phyloP scores from a whole-genome alignment of 2,888 invertebrate species.

The Gryllus longicercus region DNA sequence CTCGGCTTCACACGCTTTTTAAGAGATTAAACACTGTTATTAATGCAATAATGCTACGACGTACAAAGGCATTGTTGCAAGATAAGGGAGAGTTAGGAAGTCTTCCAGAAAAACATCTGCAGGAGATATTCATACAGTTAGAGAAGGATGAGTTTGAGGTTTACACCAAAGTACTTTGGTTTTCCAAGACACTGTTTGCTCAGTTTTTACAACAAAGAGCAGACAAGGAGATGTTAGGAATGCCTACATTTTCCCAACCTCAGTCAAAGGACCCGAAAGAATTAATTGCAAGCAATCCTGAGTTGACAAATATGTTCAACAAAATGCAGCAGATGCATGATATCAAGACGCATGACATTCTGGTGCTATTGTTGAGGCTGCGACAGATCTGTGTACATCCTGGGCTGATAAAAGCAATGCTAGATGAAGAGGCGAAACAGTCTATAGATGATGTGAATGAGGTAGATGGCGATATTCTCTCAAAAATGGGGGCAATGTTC shows the following conservation, averaged over 20 bases:
- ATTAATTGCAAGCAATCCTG: no score
- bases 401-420: slow-evolving; percentile 65
- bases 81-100: slow-evolving; percentile 57
- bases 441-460: slow-evolving; percentile 48
- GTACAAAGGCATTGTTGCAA: slow-evolving; percentile 81
- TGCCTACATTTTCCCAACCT: no score
- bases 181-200: slow-evolving; percentile 65
- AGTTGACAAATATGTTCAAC: no score
- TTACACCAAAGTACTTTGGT: slow-evolving; percentile 64
- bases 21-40: slow-evolving; percentile 79
- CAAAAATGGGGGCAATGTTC: slow-evolving; percentile 61
- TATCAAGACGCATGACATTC: no score
- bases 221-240: no score
- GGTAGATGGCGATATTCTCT: slow-evolving; percentile 58
- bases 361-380: no score
- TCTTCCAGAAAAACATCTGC: slow-evolving; percentile 60
- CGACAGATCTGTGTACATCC: no score
- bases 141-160: slow-evolving; percentile 68
- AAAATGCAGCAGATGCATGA: no score
- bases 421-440: slow-evolving; percentile 48
- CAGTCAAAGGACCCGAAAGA: no score
- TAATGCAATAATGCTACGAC: slow-evolving; percentile 77
- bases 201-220: slow-evolving; percentile 73
- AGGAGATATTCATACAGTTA: slow-evolving; percentile 60
- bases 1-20: no score